Conservation (phyloP, 2,797 vertebrate species). For the Lophotriccus pileatus region DNA sequence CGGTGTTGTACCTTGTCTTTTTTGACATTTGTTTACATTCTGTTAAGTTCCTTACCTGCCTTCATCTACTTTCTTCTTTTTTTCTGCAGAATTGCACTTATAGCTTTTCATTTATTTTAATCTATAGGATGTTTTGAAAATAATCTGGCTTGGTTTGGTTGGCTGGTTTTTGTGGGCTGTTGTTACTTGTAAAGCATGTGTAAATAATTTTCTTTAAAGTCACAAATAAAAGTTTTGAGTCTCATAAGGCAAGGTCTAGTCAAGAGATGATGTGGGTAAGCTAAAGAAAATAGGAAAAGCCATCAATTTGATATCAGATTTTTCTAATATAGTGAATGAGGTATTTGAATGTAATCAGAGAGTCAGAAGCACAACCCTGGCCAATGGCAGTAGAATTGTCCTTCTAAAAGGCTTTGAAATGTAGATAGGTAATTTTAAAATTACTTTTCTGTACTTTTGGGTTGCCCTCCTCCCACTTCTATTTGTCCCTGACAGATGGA, state of each 20-base stretch:
- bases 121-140: neutral
- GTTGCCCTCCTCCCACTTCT: neutral
- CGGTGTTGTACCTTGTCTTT: neutral
- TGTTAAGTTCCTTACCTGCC: neutral
- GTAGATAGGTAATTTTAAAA: neutral
- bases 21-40: neutral
- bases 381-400: neutral
- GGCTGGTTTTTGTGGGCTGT: neutral
- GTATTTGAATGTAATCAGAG: neutral
- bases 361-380: neutral
- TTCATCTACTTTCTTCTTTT: neutral
- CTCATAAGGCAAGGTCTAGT: neutral
- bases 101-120: neutral
- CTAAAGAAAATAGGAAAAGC: slow-evolving; percentile 13
- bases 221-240: neutral
- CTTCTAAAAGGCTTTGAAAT: neutral
- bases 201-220: neutral
- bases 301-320: neutral
- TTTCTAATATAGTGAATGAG: neutral
- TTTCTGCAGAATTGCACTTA: neutral
- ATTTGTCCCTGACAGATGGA: neutral
- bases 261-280: neutral
- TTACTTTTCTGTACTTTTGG: neutral
- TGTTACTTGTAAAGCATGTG: neutral
- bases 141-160: neutral